phyloP scores from a whole-genome alignment of 1,140 invertebrate genomes.

The Drosophila repleta region DNA sequence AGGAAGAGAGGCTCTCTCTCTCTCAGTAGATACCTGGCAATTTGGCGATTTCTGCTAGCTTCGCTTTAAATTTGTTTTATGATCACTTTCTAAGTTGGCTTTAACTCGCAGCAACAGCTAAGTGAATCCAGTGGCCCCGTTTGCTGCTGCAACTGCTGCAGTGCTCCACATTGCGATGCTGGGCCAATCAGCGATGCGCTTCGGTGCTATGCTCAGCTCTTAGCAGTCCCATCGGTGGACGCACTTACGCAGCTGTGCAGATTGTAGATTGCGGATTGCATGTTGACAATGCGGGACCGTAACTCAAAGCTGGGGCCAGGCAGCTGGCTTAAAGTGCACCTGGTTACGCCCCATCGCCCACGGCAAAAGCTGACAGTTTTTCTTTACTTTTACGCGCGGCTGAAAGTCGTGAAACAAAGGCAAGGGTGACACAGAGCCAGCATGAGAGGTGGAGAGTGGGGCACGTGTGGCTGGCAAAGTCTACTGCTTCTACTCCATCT shows the following conservation, averaged over 20 bases:
- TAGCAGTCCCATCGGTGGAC: constrained; percentile 20
- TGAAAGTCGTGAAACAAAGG: constrained; percentile 57
- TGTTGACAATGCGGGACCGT: constrained; percentile 40
- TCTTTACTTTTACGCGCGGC: constrained; percentile 58
- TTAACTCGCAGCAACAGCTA: constrained; percentile 14
- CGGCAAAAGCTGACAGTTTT: constrained; percentile 55
- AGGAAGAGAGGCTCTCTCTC: no score
- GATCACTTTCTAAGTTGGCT: not conserved
- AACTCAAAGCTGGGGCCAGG: constrained; percentile 37
- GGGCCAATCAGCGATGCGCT: constrained; percentile 31
- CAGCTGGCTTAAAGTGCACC: constrained; percentile 39
- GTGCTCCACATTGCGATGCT: constrained; percentile 23
- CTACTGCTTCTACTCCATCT: constrained; percentile 30
- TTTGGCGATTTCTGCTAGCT: no score
- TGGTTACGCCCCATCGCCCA: constrained; percentile 15
- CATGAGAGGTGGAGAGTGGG: not conserved
- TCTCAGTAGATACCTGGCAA: no score
- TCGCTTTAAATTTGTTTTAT: no score
- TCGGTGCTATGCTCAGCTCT: not conserved
- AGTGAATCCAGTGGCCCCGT: constrained; percentile 6
- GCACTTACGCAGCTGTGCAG: constrained; percentile 53
- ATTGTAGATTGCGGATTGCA: constrained; percentile 33
- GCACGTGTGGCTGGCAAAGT: constrained; percentile 46
- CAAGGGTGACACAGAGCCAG: not conserved
- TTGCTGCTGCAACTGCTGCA: constrained; percentile 20